Conservation (phyloP, 2,888 invertebrate genomes). For the Cheiracanthium punctorium region DNA sequence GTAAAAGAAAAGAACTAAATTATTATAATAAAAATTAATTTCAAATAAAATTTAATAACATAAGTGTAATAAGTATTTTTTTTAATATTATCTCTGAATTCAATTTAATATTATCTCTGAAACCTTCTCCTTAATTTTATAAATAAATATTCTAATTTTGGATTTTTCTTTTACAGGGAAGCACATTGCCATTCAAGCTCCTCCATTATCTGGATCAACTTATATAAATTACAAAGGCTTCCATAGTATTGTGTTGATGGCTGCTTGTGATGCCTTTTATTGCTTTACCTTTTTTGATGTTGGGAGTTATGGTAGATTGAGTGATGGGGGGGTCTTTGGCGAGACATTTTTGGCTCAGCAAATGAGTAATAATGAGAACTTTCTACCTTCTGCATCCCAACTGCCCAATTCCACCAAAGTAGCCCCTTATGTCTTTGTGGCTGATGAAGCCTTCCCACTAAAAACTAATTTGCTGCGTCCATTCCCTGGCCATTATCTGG, state of each 20-base stretch:
- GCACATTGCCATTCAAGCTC: neutral
- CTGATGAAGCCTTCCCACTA: neutral
- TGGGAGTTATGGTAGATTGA: neutral
- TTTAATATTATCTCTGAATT: too few relatives aligned
- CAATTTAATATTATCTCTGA: too few relatives aligned
- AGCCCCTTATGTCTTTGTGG: neutral
- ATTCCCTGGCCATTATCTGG: neutral
- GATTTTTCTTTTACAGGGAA: neutral
- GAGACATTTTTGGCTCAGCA: neutral
- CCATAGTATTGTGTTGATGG: neutral
- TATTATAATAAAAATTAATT: too few relatives aligned
- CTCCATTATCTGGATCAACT: neutral
- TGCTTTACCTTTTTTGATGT: neutral
- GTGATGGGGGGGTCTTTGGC: neutral
- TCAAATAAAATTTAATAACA: too few relatives aligned
- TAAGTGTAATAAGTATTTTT: too few relatives aligned
- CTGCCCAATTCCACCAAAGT: neutral
- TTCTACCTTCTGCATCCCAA: neutral
- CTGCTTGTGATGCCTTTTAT: too few relatives aligned
- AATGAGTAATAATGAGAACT: neutral
- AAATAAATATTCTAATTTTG: too few relatives aligned
- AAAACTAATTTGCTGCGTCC: neutral
- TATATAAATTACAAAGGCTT: neutral
- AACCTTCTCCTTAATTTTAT: too few relatives aligned
- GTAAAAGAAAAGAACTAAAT: neutral